phyloP scores from a whole-genome alignment of 2,113 vertebrate genomes.

The Cyprinodon variegatus region DNA sequence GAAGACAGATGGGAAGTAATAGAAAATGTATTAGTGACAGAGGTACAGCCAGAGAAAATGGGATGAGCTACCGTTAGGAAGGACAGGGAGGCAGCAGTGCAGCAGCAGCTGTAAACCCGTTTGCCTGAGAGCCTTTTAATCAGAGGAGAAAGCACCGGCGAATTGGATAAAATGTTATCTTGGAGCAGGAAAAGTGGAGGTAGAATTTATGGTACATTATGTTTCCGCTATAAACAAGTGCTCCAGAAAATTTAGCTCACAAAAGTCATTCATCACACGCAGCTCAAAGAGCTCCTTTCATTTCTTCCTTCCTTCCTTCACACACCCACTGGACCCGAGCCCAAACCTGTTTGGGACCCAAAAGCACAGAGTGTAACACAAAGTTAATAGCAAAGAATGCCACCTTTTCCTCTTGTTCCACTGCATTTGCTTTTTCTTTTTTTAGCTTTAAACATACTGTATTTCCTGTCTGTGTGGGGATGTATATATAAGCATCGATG shows the following conservation, averaged over 20 bases:
- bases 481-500: constrained; percentile 10
- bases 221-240: constrained; percentile 68
- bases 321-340: constrained; percentile 52
- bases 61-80: constrained; percentile 29
- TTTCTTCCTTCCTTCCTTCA: constrained; percentile 42
- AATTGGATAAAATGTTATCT: constrained; percentile 77
- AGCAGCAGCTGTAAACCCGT: constrained; percentile 33
- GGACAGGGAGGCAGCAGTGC: constrained; percentile 18
- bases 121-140: constrained; percentile 73
- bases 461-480: constrained; percentile 32
- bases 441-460: constrained; percentile 57
- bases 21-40: constrained; percentile 45
- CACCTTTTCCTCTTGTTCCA: constrained; percentile 35
- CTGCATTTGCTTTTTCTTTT: constrained; percentile 31
- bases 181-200: constrained; percentile 62
- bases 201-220: constrained; percentile 77
- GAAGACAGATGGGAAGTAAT: constrained; percentile 36
- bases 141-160: constrained; percentile 61
- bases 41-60: constrained; percentile 22
- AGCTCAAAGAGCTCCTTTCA: constrained; percentile 45
- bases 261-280: constrained; percentile 67
- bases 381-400: constrained; percentile 22
- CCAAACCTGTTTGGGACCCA: constrained; percentile 43
- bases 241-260: constrained; percentile 62
- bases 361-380: constrained; percentile 21